A percentile compares a stretch with the other conserved stretches of the same genome.
These are phyloP conservation scores for Epinotia demarniana DNA, from an alignment of 2,888 invertebrate genomes.

Conservation along the genomic window DNA sequence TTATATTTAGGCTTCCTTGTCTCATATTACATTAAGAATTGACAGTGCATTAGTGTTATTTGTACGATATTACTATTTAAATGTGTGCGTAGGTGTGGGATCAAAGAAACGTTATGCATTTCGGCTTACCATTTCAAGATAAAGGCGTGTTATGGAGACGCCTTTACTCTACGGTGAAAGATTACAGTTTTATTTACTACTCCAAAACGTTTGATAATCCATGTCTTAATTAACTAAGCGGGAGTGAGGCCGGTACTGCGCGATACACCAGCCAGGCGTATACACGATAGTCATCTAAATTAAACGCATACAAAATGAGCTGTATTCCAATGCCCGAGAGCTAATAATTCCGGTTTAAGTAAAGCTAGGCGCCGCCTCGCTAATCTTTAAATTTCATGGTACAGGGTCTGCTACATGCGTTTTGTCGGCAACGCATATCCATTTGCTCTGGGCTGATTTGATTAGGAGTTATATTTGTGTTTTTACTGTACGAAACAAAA, in stretches of 20 bases:
- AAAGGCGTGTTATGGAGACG: constrained; percentile 79
- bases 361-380: constrained; percentile 25
- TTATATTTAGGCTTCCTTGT: constrained; percentile 60
- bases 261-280: constrained; percentile 48
- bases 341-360: constrained; percentile 22
- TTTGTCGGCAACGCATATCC: constrained; percentile 77
- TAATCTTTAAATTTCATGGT: constrained; percentile 55
- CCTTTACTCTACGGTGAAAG: constrained; percentile 76
- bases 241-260: constrained; percentile 66
- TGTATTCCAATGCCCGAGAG: constrained; percentile 45
- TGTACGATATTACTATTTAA: constrained; percentile 73
- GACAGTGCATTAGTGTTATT: constrained; percentile 81
- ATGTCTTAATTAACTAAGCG: constrained; percentile 84
- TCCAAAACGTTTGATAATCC: constrained; percentile 82
- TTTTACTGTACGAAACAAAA: constrained; percentile 50
- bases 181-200: constrained; percentile 84
- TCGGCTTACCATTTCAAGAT: constrained; percentile 75
- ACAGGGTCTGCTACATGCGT: constrained; percentile 76
- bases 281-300: constrained; percentile 44
- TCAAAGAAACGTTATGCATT: constrained; percentile 78
- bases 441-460: constrained; percentile 76
- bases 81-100: constrained; percentile 77
- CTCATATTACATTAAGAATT: constrained; percentile 76
- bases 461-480: constrained; percentile 69
- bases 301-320: constrained; percentile 42